Base-by-base conservation (phyloP, 2,888 invertebrate genomes). In the Sturmia bella region DNA sequence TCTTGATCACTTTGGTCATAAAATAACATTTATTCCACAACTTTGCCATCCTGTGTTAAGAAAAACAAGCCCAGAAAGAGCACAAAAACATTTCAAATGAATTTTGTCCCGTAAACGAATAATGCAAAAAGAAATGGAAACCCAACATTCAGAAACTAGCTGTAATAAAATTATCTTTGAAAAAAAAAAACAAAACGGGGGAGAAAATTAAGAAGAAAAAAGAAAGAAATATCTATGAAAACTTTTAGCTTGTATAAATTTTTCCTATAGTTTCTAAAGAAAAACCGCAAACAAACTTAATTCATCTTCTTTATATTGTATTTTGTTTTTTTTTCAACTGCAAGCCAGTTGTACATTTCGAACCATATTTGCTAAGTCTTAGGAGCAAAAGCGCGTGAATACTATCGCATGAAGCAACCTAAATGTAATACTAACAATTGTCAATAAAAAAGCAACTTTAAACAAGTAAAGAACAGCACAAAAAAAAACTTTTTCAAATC, bases 351-450 rank as follows among this genome's bases (percentile, higher is more conserved):
- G 64, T 72, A 37, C 57, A 66, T 59, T 19, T 61, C 12, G 9
- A 32, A 45, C 27, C 50, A 73, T 54, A 61, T 79, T 79, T 66
- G 43, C 24, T 17, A 59, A 61, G 37, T 56, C 19, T 57, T 45
- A 59, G 50, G 32, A 59, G 57, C 52, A 63, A 66, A 78, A 73
- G 21, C 78, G 78, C 77, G 77, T 61, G 56, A 77, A 77, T 77
- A 21, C 68, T 52, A 63, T 32, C 32, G 81, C 66, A 77, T 52
- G 64, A 52, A 59, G 19, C 52, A 68, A 78, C 41, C 57, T 73
- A 73, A 77, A 69, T 73, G 52, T 70, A 82, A 77, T 74, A 57
- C 73, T 43, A 64, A 66, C 82, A 78, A 82, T 78, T 82, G 82
- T 78, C 82, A 82, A 82, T 78, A 78, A 70, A 64, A 70, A 75